These are phyloP conservation scores for Tanypteryx hageni DNA, from an alignment of 2,888 invertebrate species.

Conservation along the genomic window DNA sequence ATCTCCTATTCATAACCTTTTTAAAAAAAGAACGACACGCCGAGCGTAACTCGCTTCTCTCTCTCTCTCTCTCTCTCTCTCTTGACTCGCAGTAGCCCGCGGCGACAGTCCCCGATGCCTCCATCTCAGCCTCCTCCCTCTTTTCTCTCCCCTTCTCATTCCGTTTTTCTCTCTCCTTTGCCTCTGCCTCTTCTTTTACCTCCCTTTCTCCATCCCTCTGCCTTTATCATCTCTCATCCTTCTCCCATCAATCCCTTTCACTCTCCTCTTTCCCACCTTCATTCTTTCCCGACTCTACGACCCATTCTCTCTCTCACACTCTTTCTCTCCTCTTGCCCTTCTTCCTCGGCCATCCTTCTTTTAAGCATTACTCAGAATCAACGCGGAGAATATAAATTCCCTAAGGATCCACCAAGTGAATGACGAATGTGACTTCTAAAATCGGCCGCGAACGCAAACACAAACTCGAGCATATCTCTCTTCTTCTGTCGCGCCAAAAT, in stretches of 20 bases:
- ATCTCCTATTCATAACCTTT: constrained; percentile 35
- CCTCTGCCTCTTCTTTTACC: not conserved
- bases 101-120: constrained; percentile 3
- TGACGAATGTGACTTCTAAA: not conserved
- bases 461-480: not conserved
- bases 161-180: not conserved
- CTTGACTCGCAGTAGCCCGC: constrained; percentile 5
- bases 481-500: not conserved
- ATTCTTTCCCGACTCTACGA: no score
- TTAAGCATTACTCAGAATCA: constrained; percentile 10
- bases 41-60: not conserved
- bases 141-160: not conserved
- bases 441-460: constrained; percentile 16
- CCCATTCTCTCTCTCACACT: no score
- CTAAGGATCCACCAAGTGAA: not conserved
- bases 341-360: not conserved
- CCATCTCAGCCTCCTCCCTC: not conserved
- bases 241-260: no score
- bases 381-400: not conserved
- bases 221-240: no score
- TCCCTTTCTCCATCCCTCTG: not conserved
- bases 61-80: not conserved
- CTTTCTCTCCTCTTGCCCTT: no score
- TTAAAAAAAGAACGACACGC: not conserved
- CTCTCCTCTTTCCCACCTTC: no score